phyloP scores from a whole-genome alignment of 2,797 vertebrate species.

The Lophotriccus pileatus region DNA sequence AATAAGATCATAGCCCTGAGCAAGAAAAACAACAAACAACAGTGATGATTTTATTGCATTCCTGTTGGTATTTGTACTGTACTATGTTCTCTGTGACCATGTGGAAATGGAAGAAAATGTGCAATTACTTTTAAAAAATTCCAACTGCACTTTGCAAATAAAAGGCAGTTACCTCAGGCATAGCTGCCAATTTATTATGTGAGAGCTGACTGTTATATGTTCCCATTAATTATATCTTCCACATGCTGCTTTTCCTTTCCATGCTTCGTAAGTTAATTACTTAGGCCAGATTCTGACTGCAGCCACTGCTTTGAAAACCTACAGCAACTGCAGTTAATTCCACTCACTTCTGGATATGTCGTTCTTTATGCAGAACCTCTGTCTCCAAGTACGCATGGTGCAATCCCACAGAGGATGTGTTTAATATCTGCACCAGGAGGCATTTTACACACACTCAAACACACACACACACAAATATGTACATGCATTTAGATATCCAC shows the following conservation, averaged over 20 bases:
- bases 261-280: conserved; percentile 20
- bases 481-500: neutral
- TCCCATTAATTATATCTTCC: conserved; percentile 56
- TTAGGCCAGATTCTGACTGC: conserved; percentile 29
- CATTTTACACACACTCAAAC: neutral
- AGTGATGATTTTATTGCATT: neutral
- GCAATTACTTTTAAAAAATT: conserved; percentile 38
- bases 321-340: neutral
- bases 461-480: neutral
- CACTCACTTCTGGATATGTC: neutral
- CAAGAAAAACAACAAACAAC: neutral
- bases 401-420: neutral
- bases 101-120: conserved; percentile 47
- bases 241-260: conserved; percentile 48
- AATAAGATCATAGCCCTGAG: conserved; percentile 1
- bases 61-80: conserved; percentile 35
- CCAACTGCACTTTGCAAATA: conserved; percentile 49
- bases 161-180: conserved; percentile 56
- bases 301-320: neutral
- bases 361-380: neutral
- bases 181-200: conserved; percentile 55
- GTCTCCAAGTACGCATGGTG: neutral
- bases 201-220: conserved; percentile 44
- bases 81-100: neutral
- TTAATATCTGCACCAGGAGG: neutral